Conservation (phyloP, 2,888 invertebrate species). For the Epirrita christyi region DNA sequence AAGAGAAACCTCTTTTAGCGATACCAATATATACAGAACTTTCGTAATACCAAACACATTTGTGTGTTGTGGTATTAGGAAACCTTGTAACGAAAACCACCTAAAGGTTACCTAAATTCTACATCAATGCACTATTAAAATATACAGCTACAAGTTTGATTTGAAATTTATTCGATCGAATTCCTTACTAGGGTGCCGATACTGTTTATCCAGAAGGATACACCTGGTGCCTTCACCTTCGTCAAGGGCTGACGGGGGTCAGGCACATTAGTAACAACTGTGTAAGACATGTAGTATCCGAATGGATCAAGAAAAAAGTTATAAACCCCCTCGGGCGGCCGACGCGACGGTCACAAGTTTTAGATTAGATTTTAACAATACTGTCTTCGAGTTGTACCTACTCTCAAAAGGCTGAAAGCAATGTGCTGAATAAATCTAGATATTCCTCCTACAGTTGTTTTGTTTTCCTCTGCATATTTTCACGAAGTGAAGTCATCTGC, state of each 20-base stretch:
- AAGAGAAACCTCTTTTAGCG: background rate
- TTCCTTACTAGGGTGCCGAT: slow-evolving; percentile 60
- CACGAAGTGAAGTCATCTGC: background rate
- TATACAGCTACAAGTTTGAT: slow-evolving; percentile 47
- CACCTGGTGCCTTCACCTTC: slow-evolving; percentile 69
- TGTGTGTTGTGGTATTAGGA: background rate
- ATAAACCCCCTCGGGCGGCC: slow-evolving; percentile 36
- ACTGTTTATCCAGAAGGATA: slow-evolving; percentile 53
- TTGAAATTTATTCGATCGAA: slow-evolving; percentile 57
- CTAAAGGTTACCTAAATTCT: too few species aligned
- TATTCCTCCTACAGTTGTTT: background rate
- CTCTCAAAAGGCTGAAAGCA: background rate
- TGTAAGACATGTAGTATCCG: slow-evolving; percentile 57
- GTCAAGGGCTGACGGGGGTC: slow-evolving; percentile 67
- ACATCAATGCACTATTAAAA: slow-evolving; percentile 4
- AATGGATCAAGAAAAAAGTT: slow-evolving; percentile 42
- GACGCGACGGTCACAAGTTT: slow-evolving; percentile 31
- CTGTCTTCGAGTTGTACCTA: slow-evolving; percentile 1
- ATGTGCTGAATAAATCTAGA: background rate
- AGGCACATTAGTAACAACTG: slow-evolving; percentile 70
- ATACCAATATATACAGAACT: background rate
- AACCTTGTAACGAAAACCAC: background rate
- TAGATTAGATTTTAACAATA: slow-evolving; percentile 38
- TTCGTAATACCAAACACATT: too few species aligned
- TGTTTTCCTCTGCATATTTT: background rate